Evolutionary conservation across 2,888 invertebrate species (phyloP).

Genomic region (Antheraea yamamai): DNA sequence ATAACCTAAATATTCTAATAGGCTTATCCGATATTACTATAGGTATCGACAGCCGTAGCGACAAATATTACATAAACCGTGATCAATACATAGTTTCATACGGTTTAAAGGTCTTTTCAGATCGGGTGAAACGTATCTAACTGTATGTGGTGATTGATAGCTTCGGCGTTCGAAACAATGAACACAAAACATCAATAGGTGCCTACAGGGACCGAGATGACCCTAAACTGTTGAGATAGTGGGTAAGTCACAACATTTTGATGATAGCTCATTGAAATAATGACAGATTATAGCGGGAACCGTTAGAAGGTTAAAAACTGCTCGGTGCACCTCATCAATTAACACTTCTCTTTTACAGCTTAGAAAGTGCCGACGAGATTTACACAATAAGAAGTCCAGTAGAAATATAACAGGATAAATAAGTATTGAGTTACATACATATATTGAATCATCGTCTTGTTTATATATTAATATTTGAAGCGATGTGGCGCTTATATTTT

Average conservation of each 20-base stretch:
- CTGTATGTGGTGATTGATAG: conserved; percentile 68
- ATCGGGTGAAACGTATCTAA: conserved; percentile 36
- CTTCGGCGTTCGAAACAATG: conserved; percentile 68
- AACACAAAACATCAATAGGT: conserved; percentile 57
- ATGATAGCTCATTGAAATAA: conserved; percentile 55
- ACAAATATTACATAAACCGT: conserved; percentile 15
- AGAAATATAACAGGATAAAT: background rate
- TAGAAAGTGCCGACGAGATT: conserved; percentile 18
- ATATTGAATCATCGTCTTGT: background rate
- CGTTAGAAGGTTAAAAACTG: conserved; percentile 40
- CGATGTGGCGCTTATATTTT: too few species aligned
- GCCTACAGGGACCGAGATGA: conserved; percentile 47
- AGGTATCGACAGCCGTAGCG: conserved; percentile 33
- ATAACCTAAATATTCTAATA: conserved; percentile 49
- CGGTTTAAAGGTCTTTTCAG: conserved; percentile 2
- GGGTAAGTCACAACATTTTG: conserved; percentile 66
- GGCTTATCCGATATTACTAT: conserved; percentile 48
- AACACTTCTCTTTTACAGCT: conserved; percentile 44
- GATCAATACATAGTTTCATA: background rate
- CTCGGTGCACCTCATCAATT: conserved; percentile 48
- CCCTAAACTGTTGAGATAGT: conserved; percentile 49
- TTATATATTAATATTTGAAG: too few species aligned
- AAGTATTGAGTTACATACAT: background rate
- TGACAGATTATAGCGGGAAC: conserved; percentile 46
- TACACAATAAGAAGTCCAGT: background rate